These are phyloP conservation scores for Antechinus stuartii DNA, from an alignment of 2,113 vertebrate genomes.

Conservation along the genomic window DNA sequence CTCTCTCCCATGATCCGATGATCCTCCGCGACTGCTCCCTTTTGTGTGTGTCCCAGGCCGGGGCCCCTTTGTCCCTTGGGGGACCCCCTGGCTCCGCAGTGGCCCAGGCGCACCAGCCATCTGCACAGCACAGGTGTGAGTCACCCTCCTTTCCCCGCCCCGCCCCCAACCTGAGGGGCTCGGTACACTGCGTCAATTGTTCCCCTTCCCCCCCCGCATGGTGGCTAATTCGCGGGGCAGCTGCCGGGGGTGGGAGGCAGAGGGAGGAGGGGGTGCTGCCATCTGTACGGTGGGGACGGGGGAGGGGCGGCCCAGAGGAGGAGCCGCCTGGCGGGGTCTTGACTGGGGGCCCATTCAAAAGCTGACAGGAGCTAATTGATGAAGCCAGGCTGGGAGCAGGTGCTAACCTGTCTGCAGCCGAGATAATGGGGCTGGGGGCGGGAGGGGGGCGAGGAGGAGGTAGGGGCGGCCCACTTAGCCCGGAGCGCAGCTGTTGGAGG, in stretches of 20 bases:
- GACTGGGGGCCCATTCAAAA: slow-evolving; percentile 60
- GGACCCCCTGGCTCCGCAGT: slow-evolving; percentile 45
- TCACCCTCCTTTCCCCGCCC: background rate
- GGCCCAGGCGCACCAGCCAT: slow-evolving; percentile 63
- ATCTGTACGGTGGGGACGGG: slow-evolving; percentile 70
- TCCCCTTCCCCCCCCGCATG: slow-evolving; percentile 53
- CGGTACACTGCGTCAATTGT: slow-evolving; percentile 80
- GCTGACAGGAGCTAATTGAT: slow-evolving; percentile 84
- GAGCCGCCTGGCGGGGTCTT: slow-evolving; percentile 52
- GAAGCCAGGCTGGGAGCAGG: slow-evolving; percentile 85
- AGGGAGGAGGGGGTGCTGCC: slow-evolving; percentile 59
- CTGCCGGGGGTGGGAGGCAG: slow-evolving; percentile 59
- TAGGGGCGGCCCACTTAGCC: slow-evolving; percentile 58
- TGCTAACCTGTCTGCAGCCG: slow-evolving; percentile 85
- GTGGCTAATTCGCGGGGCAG: slow-evolving; percentile 70
- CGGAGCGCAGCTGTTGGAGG: slow-evolving; percentile 81
- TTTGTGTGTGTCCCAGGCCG: background rate
- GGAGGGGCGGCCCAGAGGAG: background rate
- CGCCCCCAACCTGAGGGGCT: slow-evolving; percentile 71
- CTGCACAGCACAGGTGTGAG: slow-evolving; percentile 81
- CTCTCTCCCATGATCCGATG: background rate
- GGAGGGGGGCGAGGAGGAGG: slow-evolving; percentile 33
- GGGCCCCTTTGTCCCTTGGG: background rate
- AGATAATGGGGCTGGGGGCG: slow-evolving; percentile 75
- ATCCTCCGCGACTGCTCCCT: background rate